Evolutionary conservation across 2,888 invertebrate species (phyloP).

Genomic region (Yponomeuta evonymella): DNA sequence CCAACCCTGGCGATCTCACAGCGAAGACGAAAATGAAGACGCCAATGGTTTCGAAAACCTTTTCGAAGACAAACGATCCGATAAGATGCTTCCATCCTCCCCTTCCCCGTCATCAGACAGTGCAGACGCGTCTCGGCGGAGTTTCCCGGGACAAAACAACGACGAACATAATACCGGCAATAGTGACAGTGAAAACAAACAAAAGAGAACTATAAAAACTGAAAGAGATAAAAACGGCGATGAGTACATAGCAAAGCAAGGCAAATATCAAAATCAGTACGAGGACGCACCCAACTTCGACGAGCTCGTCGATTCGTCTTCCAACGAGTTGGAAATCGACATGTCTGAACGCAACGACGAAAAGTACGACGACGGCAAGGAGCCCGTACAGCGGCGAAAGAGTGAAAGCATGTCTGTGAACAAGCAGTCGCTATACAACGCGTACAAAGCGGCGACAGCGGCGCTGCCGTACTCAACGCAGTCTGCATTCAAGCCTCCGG

Average conservation of each 20-base stretch:
- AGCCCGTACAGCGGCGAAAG: constrained; percentile 66
- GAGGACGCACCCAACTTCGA: constrained; percentile 83
- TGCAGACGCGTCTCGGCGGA: constrained; percentile 79
- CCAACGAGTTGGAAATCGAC: constrained; percentile 86
- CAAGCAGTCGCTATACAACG: constrained; percentile 73
- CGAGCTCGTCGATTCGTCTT: constrained; percentile 85
- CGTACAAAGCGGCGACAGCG: constrained; percentile 73
- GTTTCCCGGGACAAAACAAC: constrained; percentile 71
- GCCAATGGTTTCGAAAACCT: constrained; percentile 89
- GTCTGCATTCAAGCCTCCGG: constrained; percentile 88
- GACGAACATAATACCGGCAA: constrained; percentile 43
- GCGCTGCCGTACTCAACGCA: constrained; percentile 82
- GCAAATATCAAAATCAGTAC: constrained; percentile 77
- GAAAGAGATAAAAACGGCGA: constrained; percentile 54
- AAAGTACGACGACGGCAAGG: constrained; percentile 77
- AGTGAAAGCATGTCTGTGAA: constrained; percentile 67
- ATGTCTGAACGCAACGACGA: constrained; percentile 84
- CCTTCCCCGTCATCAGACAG: constrained; percentile 77
- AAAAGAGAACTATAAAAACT: constrained; percentile 35
- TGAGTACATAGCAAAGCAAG: constrained; percentile 53
- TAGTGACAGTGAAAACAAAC: constrained; percentile 33
- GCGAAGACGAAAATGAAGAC: constrained; percentile 83
- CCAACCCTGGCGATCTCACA: constrained; percentile 76
- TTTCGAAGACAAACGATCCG: constrained; percentile 88
- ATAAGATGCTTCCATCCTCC: constrained; percentile 79